Percentiles rank a stretch among this genome's conserved stretches.
Conservation (phyloP, 2,113 vertebrate genomes). For the Cyphomyrus discorhynchus region DNA sequence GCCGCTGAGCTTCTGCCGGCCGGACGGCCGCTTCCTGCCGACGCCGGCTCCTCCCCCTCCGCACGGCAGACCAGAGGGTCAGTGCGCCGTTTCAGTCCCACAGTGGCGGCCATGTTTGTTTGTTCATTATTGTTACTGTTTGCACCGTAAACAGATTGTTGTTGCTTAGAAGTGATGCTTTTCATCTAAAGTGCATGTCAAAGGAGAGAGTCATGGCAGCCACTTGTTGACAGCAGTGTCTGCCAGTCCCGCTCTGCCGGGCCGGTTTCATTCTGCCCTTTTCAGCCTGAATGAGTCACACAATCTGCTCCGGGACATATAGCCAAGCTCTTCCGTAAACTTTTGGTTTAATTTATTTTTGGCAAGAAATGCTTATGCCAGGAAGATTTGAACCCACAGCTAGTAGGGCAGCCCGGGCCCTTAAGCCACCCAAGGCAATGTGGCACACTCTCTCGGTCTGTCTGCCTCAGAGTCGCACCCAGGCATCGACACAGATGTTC, state of each 20-base stretch:
- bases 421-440: neutral
- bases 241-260: neutral
- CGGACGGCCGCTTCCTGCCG: conserved; percentile 53
- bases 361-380: neutral
- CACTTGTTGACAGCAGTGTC: neutral
- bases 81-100: neutral
- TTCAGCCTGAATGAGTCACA: neutral
- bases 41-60: conserved; percentile 1
- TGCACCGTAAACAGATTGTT: neutral
- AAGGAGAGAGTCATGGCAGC: neutral
- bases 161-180: neutral
- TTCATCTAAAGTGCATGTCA: neutral
- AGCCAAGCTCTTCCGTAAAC: neutral
- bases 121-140: neutral
- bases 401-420: neutral
- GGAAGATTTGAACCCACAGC: neutral
- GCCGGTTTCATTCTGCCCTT: neutral
- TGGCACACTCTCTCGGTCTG: neutral
- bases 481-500: conserved; percentile 42
- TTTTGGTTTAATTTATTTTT: neutral
- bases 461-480: conserved; percentile 36
- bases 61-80: conserved; percentile 39
- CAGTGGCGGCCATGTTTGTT: neutral
- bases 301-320: neutral
- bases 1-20: conserved; percentile 51